Evolutionary conservation across 2,888 invertebrate species (phyloP), one percentile per base, ranked within the genome.

Genomic region (Apantesis nais): DNA sequence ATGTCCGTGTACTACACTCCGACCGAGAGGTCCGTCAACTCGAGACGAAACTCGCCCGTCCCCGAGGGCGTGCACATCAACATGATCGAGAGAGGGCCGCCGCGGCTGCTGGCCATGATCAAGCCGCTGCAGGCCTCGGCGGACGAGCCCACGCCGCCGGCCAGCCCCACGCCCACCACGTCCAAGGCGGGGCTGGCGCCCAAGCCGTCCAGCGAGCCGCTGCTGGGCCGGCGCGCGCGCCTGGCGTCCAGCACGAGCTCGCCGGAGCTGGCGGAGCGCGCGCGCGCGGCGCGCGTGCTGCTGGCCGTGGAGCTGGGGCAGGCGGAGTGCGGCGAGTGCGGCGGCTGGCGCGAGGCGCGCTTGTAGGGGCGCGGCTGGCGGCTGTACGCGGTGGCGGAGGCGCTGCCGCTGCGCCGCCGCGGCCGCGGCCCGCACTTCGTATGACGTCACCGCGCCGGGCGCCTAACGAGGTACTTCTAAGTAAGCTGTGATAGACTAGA

Each of bases 1-100:
- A 93, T 96, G 83, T 97, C 97, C 66, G 96, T 98, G 67, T 98
- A 98, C 90, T 98, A 97, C 92, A 98, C 98, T 65, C 98, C 98
- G 19, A 97, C 97, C 7, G 97, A 97, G 87, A 88, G 96, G 48
- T 97, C 97, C 2, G 81, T 96, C 76, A 90, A 94, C 74, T 95
- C 94, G 79, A 88, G 93, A 62, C 85, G 95, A 19, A 89, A 84
- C 82, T 95, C 95, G 67, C 95, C 94, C 70, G 83, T 95, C 71
- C 95, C 95, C 74, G 96, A 96, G 12, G 96, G 96, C 22, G 96
- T 97, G 76, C 97, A 97, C 88, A 96, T 97, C 74, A 97, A 97
- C 85, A 96, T 96, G 90, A 96, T 97, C 75, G 96, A 96, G 84
- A 86, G 91, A 63, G 91, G 90, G 0, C 91, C 91, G 75, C 90